Conservation (phyloP, 2,797 vertebrate species). For the Enteromius afrohamiltoni region DNA sequence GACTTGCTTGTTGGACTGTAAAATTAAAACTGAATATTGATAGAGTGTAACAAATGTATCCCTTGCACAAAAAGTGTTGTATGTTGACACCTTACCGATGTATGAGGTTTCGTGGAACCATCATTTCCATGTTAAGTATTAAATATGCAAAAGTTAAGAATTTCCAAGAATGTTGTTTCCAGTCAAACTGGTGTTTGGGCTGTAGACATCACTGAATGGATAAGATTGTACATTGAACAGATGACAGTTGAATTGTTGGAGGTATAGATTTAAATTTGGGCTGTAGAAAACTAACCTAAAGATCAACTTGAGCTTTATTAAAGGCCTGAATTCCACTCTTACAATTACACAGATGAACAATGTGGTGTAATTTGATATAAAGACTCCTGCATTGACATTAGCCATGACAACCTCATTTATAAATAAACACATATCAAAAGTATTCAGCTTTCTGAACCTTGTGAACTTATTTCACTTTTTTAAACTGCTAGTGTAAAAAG, state of each 20-base stretch:
- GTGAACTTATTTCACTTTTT: neutral
- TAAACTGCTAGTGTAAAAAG: neutral
- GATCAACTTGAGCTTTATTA: slow-evolving; percentile 22
- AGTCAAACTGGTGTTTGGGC: slow-evolving; percentile 29
- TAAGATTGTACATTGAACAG: slow-evolving; percentile 9
- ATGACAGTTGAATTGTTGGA: slow-evolving; percentile 16
- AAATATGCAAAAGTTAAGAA: slow-evolving; percentile 52
- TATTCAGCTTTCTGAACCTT: neutral
- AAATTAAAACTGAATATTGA: slow-evolving; percentile 59
- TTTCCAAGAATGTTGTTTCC: slow-evolving; percentile 42
- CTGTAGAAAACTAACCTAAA: slow-evolving; percentile 21
- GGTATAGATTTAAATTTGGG: neutral
- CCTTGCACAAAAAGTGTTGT: slow-evolving; percentile 59
- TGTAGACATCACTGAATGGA: slow-evolving; percentile 15
- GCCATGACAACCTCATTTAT: slow-evolving; percentile 55
- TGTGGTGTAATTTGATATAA: slow-evolving; percentile 39
- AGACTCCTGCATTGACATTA: slow-evolving; percentile 57
- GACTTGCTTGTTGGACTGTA: slow-evolving; percentile 56
- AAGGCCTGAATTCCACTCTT: slow-evolving; percentile 12
- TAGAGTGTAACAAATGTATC: slow-evolving; percentile 61
- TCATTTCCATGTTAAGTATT: slow-evolving; percentile 56
- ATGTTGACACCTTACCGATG: slow-evolving; percentile 56
- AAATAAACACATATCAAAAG: slow-evolving; percentile 58
- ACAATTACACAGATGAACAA: slow-evolving; percentile 4
- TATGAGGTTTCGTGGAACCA: slow-evolving; percentile 60